Evolutionary conservation across 92 coral and sea anemone genomes (phyloP).

Genomic region (Muricea muricata): DNA sequence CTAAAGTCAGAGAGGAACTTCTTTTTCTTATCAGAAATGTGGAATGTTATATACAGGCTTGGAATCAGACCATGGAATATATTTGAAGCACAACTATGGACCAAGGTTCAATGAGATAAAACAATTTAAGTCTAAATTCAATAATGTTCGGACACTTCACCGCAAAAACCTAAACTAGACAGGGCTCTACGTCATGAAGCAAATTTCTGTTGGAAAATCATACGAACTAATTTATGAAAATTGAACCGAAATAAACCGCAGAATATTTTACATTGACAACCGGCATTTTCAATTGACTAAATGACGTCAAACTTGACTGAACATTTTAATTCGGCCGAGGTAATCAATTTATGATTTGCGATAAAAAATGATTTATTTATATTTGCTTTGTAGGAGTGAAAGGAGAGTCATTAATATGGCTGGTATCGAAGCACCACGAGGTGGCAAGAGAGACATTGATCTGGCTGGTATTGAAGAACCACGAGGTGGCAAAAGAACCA

Average conservation of each 20-base stretch:
- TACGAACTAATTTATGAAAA: neutral
- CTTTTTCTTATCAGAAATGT: too few species aligned
- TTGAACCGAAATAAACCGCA: neutral
- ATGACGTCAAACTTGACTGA: too few species aligned
- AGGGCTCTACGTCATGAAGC: neutral
- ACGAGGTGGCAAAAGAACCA: conserved; percentile 33
- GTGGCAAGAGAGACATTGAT: conserved; percentile 19
- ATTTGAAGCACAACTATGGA: too few species aligned
- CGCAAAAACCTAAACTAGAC: neutral
- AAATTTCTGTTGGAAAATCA: neutral
- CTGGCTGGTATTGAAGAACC: conserved; percentile 25
- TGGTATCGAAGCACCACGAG: conserved; percentile 28
- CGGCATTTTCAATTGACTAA: too few species aligned
- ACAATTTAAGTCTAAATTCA: neutral
- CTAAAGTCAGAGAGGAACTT: too few species aligned
- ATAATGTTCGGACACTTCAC: neutral
- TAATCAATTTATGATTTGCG: neutral
- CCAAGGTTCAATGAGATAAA: neutral
- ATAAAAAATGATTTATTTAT: neutral
- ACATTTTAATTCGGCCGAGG: neutral
- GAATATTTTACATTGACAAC: neutral
- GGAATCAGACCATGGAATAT: too few species aligned
- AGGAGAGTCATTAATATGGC: neutral
- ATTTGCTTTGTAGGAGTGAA: neutral
- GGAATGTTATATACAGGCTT: too few species aligned